Base-by-base conservation (phyloP, 2,113 vertebrate genomes). In the Parus major region DNA sequence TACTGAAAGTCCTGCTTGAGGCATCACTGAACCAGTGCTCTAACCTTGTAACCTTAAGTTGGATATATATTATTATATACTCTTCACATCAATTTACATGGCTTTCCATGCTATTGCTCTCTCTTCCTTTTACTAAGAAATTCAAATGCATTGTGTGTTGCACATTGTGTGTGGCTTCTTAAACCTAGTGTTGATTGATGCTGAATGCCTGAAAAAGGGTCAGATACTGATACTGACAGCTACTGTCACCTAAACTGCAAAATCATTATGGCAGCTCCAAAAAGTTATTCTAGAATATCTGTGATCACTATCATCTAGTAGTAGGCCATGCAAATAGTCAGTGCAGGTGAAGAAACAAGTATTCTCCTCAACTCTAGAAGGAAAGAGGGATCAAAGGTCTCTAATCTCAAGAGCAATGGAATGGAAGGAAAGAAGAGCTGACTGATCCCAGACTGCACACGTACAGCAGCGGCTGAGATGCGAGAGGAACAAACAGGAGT, bases 201-300 rank as follows among this genome's bases (percentile, higher is more conserved):
- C 16, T 7, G 1, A 75, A 65, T 9, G 5, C 18, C 29, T 55
- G 23, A 63, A 73, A 70, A 61, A 68, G 12, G 16, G 31, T 44
- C 31, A 53, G 22, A 39, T 39, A 39, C 39, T 39, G 39, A 39
- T 39, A 31, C 19, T 72, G 39, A 49, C 28, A 81, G 49, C 21
- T 35, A 19, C 18, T 15, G 15, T 44, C 46, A 69, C 31, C 19
- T 56, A 33, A 69, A 76, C 41, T 25, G 27, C 41, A 80, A 79
- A 71, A 75, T 3, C 4, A 0, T 25, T 59, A 63, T 2, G 17
- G 35, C 1, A 28, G 36, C 41, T 39, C 8, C 15, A 2, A 47
- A 36, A 35, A 21, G 10, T 5, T 36, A n/a, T 16, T 28, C 46
- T 20, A n/a, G 25, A 63, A 24, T 16, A 73, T 42, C 42, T 13